Base-by-base conservation (phyloP, 2,888 invertebrate genomes). In the Ptilodon capucinus region DNA sequence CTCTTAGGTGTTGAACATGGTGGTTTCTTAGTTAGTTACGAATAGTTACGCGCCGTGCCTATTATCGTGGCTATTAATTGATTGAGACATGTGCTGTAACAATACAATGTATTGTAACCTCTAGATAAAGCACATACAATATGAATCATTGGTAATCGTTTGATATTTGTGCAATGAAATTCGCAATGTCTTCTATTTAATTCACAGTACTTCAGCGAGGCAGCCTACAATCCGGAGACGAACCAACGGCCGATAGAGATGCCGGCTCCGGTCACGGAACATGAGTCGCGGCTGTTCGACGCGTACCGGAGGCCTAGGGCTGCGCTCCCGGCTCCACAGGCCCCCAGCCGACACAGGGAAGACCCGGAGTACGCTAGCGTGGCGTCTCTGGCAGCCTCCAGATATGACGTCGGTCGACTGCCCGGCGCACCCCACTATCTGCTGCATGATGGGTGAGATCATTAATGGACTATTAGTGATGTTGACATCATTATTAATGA, bases 141-240 rank as follows among this genome's bases (percentile, higher is more conserved):
- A 14, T 35, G 9, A 3, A 35, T 35, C 35, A 28, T 38, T 19
- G 4, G 19, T 19, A 38, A 38, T 38, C n/a, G n/a, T n/a, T 19
- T 1, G 9, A 11, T 38, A 11, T 3, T 28, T 28, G 11, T 28
- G 28, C 28, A 28, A 28, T 9, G 28, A n/a, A 7, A n/a, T 28
- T 28, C 3, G 28, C 28, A 28, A 28, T 28, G n/a, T n/a, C 11
- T 28, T 8, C 7, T 19, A 38, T 38, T 38, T 19, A 38, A 18
- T 51, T 47, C 46, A 13, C 87, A 97, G 97, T 97, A 96, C 88
- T 97, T 97, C 85, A 95, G 97, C 64, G 96, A 96, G 79, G 96
- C 97, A 57, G 97, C 97, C 17, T 96, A 97, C 82, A 96, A 97
- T 79, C 97, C 97, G 38, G 95, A 96, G 83, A 94, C 96, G 62